phyloP scores from a whole-genome alignment of 1,140 invertebrate species.

The Frieseomelitta varia region DNA sequence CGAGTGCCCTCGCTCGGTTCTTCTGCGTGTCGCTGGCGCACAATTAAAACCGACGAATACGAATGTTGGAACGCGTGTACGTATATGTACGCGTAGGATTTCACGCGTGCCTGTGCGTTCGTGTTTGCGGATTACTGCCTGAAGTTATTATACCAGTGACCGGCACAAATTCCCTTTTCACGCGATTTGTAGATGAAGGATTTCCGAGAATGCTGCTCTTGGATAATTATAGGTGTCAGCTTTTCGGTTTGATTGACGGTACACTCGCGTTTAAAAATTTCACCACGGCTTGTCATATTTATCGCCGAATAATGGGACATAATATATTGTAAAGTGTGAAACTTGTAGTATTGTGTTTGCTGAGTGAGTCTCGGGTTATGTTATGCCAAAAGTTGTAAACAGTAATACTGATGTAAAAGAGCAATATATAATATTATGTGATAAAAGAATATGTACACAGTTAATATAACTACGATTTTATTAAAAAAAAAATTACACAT shows the following conservation, averaged over 20 bases:
- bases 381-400: too few relatives aligned
- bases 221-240: neutral
- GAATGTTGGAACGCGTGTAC: neutral
- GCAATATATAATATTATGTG: too few relatives aligned
- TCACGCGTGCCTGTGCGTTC: neutral
- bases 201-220: neutral
- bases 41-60: slow-evolving; percentile 39
- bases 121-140: too few relatives aligned
- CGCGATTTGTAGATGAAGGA: neutral
- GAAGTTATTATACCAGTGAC: neutral
- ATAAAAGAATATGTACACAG: too few relatives aligned
- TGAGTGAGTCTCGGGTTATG: too few relatives aligned
- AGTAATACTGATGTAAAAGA: too few relatives aligned
- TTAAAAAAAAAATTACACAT: too few relatives aligned
- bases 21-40: slow-evolving; percentile 44
- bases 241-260: neutral
- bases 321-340: too few relatives aligned
- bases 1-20: slow-evolving; percentile 52
- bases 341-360: too few relatives aligned
- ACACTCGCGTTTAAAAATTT: neutral
- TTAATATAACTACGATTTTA: too few relatives aligned
- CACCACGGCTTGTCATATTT: too few relatives aligned
- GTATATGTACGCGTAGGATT: neutral
- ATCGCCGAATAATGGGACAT: too few relatives aligned
- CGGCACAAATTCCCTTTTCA: neutral